A percentile compares a stretch with the other conserved stretches of the same genome.
Conservation (phyloP, 2,888 invertebrate genomes). For the Geophilus truncorum region DNA sequence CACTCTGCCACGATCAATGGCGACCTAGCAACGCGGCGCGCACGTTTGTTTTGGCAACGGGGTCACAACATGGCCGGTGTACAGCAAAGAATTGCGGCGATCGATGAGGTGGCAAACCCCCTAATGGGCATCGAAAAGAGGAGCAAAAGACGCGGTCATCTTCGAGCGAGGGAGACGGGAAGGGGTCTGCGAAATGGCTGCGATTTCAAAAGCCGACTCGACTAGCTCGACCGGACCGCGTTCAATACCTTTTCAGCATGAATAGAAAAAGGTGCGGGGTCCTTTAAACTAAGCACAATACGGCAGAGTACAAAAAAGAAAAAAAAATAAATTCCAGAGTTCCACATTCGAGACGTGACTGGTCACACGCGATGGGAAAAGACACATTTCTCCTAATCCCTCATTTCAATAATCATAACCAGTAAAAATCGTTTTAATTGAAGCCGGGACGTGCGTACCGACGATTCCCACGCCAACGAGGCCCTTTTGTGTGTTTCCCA, state of each 20-base stretch:
- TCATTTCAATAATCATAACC: no score
- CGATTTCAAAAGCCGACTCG: background rate
- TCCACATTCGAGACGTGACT: background rate
- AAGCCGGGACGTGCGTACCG: no score
- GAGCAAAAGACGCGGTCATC: background rate
- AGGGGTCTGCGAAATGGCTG: background rate
- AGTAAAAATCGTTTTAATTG: no score
- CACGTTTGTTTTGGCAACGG: background rate
- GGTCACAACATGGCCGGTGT: constrained; percentile 4
- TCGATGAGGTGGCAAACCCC: constrained; percentile 16
- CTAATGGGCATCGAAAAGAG: background rate
- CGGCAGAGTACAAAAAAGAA: background rate
- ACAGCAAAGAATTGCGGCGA: background rate
- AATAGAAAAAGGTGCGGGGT: constrained; percentile 15
- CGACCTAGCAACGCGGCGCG: background rate
- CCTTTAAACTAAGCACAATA: background rate
- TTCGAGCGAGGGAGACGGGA: background rate
- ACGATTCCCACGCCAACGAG: no score
- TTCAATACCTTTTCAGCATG: background rate
- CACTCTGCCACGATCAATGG: background rate
- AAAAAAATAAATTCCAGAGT: background rate
- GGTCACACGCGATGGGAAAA: background rate
- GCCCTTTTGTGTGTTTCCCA: background rate
- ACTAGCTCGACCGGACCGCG: constrained; percentile 7
- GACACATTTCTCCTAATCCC: background rate